These are phyloP conservation scores for Forbesichthys papilliferus DNA, from an alignment of 2,113 vertebrate species.

Conservation along the genomic window DNA sequence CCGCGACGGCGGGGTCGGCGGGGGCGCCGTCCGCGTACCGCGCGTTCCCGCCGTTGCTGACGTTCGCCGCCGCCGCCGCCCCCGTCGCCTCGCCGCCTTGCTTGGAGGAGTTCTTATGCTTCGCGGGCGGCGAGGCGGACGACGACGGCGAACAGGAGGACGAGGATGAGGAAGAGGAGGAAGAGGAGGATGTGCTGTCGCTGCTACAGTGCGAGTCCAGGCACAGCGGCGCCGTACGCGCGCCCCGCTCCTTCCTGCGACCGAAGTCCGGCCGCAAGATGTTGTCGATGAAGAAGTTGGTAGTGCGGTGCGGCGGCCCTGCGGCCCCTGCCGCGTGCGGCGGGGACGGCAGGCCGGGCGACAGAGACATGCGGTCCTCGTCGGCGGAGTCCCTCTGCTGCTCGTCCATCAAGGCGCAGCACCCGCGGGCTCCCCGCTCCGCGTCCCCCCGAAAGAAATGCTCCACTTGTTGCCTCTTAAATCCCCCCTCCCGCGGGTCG, in stretches of 20 bases:
- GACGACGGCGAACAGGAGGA: slow-evolving; percentile 59
- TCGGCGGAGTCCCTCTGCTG: slow-evolving; percentile 81
- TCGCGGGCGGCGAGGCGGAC: slow-evolving; percentile 65
- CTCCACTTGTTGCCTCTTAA: slow-evolving; percentile 11
- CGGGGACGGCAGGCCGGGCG: slow-evolving; percentile 78
- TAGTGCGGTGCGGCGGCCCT: slow-evolving; percentile 83
- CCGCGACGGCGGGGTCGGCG: slow-evolving; percentile 77
- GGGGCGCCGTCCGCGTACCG: slow-evolving; percentile 82
- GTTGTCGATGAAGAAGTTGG: slow-evolving; percentile 97
- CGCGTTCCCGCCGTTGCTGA: slow-evolving; percentile 69
- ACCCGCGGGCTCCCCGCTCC: slow-evolving; percentile 59
- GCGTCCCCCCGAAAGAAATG: slow-evolving; percentile 68
- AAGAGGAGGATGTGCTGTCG: slow-evolving; percentile 82
- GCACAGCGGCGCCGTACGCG: slow-evolving; percentile 79
- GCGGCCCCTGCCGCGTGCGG: slow-evolving; percentile 80
- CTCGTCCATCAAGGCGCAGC: slow-evolving; percentile 77
- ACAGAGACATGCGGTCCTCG: slow-evolving; percentile 85
- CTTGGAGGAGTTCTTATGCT: slow-evolving; percentile 76
- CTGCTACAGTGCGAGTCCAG: slow-evolving; percentile 85
- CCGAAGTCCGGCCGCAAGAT: slow-evolving; percentile 95
- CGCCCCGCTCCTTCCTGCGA: slow-evolving; percentile 84
- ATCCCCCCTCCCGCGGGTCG: neutral
- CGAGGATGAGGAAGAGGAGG: slow-evolving; percentile 68
- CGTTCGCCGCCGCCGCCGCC: slow-evolving; percentile 50
- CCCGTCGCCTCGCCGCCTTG: slow-evolving; percentile 73